Percentiles rank a stretch among this genome's conserved stretches.
phyloP scores from a whole-genome alignment of 2,797 vertebrate species.

The Tolypeutes matacus region DNA sequence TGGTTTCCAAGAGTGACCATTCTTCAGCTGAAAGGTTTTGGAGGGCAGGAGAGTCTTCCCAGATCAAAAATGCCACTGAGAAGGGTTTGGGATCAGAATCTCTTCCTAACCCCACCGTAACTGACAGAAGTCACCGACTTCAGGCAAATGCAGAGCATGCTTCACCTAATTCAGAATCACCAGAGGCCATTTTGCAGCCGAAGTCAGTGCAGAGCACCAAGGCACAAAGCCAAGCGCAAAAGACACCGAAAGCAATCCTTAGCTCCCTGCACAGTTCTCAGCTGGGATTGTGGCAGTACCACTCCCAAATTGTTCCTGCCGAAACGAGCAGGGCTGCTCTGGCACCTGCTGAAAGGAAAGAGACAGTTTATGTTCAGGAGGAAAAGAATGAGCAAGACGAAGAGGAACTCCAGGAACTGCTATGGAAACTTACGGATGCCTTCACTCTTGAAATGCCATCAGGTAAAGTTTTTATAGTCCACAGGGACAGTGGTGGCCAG shows the following conservation, averaged over 20 bases:
- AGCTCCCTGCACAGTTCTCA: not conserved
- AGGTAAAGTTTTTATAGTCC: constrained; percentile 80
- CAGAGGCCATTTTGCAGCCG: constrained; percentile 39
- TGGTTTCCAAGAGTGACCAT: constrained; percentile 13
- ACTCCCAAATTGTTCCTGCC: not conserved
- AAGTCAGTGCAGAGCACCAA: not conserved
- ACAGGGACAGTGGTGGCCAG: not conserved
- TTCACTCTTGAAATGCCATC: constrained; percentile 85
- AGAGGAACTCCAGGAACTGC: constrained; percentile 86
- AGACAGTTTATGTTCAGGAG: constrained; percentile 20
- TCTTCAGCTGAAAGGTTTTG: constrained; percentile 50
- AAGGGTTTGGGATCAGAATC: constrained; percentile 1
- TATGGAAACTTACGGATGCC: constrained; percentile 87
- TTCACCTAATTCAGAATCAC: not conserved
- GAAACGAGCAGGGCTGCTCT: not conserved
- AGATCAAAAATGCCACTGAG: not conserved
- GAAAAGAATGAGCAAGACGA: constrained; percentile 71
- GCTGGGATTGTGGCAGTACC: not conserved
- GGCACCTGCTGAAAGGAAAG: not conserved
- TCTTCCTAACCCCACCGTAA: not conserved
- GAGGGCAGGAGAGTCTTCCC: constrained; percentile 55
- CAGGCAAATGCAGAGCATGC: not conserved
- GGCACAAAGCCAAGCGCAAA: constrained; percentile 5
- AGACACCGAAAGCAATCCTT: constrained; percentile 28
- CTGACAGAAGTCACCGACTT: constrained; percentile 31